phyloP scores from a whole-genome alignment of 2,113 vertebrate species.

The Ibidorhyncha struthersii region DNA sequence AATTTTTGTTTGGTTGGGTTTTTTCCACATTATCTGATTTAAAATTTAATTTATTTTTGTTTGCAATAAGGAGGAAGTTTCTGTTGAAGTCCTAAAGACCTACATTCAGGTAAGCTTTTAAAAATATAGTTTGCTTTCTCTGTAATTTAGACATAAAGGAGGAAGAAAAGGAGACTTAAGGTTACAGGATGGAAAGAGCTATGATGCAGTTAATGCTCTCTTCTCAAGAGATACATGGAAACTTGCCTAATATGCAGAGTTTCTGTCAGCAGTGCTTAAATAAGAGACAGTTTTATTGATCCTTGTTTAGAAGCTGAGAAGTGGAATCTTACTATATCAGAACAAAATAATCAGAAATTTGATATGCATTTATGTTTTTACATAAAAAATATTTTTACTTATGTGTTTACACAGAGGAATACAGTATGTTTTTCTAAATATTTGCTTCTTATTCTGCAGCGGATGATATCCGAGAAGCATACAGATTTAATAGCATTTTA shows the following conservation, averaged over 20 bases:
- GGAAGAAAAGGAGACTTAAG: not conserved
- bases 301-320: not conserved
- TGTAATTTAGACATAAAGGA: not conserved
- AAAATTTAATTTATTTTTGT: conserved; percentile 34
- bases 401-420: not conserved
- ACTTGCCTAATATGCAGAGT: not conserved
- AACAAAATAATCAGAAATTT: not conserved
- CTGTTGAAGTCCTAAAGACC: conserved; percentile 85
- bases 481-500: conserved; percentile 91
- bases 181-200: not conserved
- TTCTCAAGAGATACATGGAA: not conserved
- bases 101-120: conserved; percentile 84
- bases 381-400: not conserved
- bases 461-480: conserved; percentile 87
- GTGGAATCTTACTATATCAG: not conserved
- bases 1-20: not conserved
- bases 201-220: not conserved
- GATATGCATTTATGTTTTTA: not conserved
- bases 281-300: not conserved
- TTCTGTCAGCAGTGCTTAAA: not conserved
- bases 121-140: not conserved
- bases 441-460: conserved; percentile 51
- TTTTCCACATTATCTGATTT: not conserved
- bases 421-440: not conserved
- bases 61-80: conserved; percentile 85